Evolutionary conservation across 2,113 vertebrate species (phyloP).

Genomic region (Dicerorhinus sumatrensis): DNA sequence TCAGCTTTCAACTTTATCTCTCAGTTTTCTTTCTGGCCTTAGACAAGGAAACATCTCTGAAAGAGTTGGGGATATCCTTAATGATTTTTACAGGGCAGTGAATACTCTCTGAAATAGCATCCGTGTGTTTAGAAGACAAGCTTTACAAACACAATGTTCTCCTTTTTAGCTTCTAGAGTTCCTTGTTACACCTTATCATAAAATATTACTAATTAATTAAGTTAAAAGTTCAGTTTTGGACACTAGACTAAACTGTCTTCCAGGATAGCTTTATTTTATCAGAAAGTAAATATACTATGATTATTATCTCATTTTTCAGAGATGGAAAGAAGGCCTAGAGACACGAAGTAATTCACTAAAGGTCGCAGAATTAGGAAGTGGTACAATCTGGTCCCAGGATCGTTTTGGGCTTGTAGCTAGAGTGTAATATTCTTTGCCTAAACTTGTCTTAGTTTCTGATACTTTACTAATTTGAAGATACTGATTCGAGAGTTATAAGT

Average conservation of each 20-base stretch:
- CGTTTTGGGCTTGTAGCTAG: not conserved
- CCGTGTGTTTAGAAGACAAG: too few species aligned
- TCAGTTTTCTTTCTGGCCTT: not conserved
- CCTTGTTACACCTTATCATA: not conserved
- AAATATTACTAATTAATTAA: constrained; percentile 13
- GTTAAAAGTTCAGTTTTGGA: not conserved
- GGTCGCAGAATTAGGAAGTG: not conserved
- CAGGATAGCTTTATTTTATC: constrained; percentile 19
- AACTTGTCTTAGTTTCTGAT: not conserved
- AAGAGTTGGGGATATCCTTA: not conserved
- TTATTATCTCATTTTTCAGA: not conserved
- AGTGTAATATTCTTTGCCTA: not conserved
- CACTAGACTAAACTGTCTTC: not conserved
- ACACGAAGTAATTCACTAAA: not conserved
- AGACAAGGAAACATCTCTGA: not conserved
- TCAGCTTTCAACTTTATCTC: not conserved
- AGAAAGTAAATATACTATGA: not conserved
- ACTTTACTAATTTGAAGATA: not conserved
- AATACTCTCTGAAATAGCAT: not conserved
- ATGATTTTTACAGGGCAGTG: not conserved
- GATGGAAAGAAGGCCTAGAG: not conserved
- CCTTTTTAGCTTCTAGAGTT: not conserved
- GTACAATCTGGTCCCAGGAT: not conserved
- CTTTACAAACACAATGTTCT: not conserved
- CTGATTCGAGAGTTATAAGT: not conserved